Evolutionary conservation across 2,888 invertebrate species (phyloP), one percentile per base, ranked within the genome.

Genomic region (Rhogogaster chlorosoma): DNA sequence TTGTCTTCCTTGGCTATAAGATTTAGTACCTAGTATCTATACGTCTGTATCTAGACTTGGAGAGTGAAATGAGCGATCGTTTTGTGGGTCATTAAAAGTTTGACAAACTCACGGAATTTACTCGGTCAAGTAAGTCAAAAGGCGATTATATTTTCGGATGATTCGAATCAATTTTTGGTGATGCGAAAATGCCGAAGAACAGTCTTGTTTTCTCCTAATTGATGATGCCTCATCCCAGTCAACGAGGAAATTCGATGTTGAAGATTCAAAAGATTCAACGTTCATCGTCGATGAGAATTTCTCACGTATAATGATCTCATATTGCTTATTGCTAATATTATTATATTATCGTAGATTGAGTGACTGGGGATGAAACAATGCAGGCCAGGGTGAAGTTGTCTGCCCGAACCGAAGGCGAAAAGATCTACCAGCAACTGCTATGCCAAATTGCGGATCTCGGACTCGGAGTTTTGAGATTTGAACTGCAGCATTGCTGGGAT

Each of bases 401-500:
- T n/a, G n/a, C n/a, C n/a, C n/a, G n/a, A n/a, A n/a, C n/a, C n/a
- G n/a, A n/a, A n/a, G n/a, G n/a, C n/a, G n/a, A n/a, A n/a, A n/a
- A 77, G 32, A 32, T 49, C 18, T 29, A 77, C 77, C 77, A 49
- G 77, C 77, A 22, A 38, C 73, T 42, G 73, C 73, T 42, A 26
- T 29, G n/a, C 49, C 49, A 77, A 49, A 49, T 53, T 77, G 29
- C 49, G 3, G 53, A 77, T 77, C 15, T 77, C 53, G 15, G 53
- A 9, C 26, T 77, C 32, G 32, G 49, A 77, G 18, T 49, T 53
- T 53, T 53, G 53, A 53, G 49, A 77, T 29, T 77, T 77, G 32
- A 53, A 77, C 77, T 77, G 32, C 49, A 26, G 73, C n/a, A 73
- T 73, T 73, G 45, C 42, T 73, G 22, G 73, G 45, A 73, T 73